Evolutionary conservation across 2,113 vertebrate genomes (phyloP).

Genomic region (Felis catus): F.catus_Fca126_mat1.0 CM031418.1:130203501-130204000

Average conservation of each 20-base stretch:
- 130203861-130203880: neutral
- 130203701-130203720: neutral
- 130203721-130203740: neutral
- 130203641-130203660: neutral
- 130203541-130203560: neutral
- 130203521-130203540: neutral
- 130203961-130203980: neutral
- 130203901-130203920: neutral
- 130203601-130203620: too few relatives aligned
- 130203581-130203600: fast-evolving
- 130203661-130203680: neutral
- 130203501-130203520: neutral
- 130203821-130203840: neutral
- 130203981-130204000: neutral
- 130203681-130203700: too few relatives aligned
- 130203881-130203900: neutral
- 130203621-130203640: neutral
- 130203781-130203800: neutral
- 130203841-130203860: neutral
- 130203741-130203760: neutral
- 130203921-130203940: neutral
- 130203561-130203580: neutral
- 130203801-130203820: neutral
- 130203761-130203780: neutral
- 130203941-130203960: constrained; percentile 1